Evolutionary conservation across 2,888 invertebrate species (phyloP), one percentile per base, ranked within the genome.

Genomic region (Ferdinandea cuprea): DNA sequence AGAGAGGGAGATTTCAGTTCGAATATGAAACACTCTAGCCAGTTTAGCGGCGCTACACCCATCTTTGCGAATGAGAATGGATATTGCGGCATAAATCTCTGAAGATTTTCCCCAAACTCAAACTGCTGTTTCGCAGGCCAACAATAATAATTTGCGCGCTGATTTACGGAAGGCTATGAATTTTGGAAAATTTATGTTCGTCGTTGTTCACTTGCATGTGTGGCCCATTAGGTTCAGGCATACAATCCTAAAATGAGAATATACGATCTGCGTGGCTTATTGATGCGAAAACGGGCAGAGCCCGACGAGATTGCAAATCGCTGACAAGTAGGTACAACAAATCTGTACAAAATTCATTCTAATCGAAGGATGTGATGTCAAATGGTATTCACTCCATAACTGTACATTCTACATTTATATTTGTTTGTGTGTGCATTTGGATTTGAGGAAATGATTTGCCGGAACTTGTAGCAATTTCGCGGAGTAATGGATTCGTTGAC

Each of bases 61-160:
- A 3, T 21, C 30, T 28, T 15, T n/a, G 6, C 40, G 48, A 58
- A 65, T 44, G 71, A 56, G 40, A 56, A 65, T 40, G 46, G 46
- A 63, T 63, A 58, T 76, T 76, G 71, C 28, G 76, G 65, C 71
- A 81, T 81, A 81, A 81, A 76, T 81, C 68, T 63, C 50, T 25
- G 52, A 73, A 40, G 71, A n/a, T 17, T 42, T 59, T 50, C 50
- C 40, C 21, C 63, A 6, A 19, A 19, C 40, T 42, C 58, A 15
- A 65, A 76, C 56, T 58, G 65, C 65, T 69, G 76, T 48, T 81
- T 66, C 65, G 69, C 71, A 50, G 54, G 37, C 76, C 76, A 59
- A 65, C 76, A 76, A 81, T 65, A 80, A 80, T 81, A 71, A 76
- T 81, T 76, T 81, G 46, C 54, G 40, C 61, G 76, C 52, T 76